Conservation (phyloP, 2,797 vertebrate genomes). For the Sebastes vulpes region DNA sequence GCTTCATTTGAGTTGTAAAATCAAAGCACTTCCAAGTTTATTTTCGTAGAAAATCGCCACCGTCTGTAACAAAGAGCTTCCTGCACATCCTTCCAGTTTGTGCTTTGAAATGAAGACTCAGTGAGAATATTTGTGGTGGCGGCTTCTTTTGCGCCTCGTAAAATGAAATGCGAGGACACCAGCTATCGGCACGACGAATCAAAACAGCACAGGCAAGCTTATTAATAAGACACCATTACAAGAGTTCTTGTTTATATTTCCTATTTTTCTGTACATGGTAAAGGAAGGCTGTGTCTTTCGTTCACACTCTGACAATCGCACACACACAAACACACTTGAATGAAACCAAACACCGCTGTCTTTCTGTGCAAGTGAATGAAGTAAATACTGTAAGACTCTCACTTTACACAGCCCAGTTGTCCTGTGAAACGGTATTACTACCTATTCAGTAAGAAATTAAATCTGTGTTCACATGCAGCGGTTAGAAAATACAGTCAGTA, state of each 20-base stretch:
- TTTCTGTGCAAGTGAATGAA: constrained; percentile 35
- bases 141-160: constrained; percentile 15
- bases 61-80: constrained; percentile 4
- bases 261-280: constrained; percentile 53
- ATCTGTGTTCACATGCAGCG: constrained; percentile 53
- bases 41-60: constrained; percentile 21
- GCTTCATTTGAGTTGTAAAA: constrained; percentile 34
- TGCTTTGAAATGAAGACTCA: constrained; percentile 50
- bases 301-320: constrained; percentile 28
- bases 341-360: constrained; percentile 40
- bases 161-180: constrained; percentile 35
- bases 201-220: constrained; percentile 64
- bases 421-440: constrained; percentile 17
- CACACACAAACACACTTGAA: constrained; percentile 39
- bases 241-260: constrained; percentile 35
- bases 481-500: constrained; percentile 41
- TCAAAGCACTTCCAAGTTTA: constrained; percentile 41
- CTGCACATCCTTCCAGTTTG: constrained; percentile 37
- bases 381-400: constrained; percentile 45
- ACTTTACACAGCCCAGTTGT: constrained; percentile 25
- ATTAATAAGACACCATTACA: constrained; percentile 54
- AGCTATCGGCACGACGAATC: constrained; percentile 27
- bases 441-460: constrained; percentile 34
- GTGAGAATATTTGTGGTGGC: constrained; percentile 3
- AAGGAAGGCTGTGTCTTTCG: constrained; percentile 36